These are phyloP conservation scores for Hemiprocne comata DNA, from an alignment of 2,113 vertebrate genomes.

Conservation along the genomic window DNA sequence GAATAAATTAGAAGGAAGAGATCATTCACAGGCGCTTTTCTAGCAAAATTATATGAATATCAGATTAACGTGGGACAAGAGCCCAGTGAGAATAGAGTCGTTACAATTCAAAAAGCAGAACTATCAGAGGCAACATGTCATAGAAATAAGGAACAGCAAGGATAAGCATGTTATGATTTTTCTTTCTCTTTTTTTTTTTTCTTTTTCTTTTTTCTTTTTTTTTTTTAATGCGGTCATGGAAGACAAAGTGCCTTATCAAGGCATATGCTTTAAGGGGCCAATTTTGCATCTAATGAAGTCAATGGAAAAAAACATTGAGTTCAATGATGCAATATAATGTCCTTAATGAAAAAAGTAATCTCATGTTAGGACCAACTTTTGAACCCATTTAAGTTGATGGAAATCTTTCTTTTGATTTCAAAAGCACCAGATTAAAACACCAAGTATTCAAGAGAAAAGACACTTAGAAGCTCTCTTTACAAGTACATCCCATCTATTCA, in stretches of 20 bases:
- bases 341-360: slow-evolving; percentile 52
- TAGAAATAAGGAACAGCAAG: slow-evolving; percentile 27
- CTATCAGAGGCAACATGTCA: slow-evolving; percentile 40
- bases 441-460: neutral
- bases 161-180: neutral
- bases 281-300: slow-evolving; percentile 45
- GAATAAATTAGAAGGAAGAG: slow-evolving; percentile 67
- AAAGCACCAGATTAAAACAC: neutral
- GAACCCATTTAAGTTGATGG: slow-evolving; percentile 35
- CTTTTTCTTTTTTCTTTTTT: neutral
- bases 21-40: slow-evolving; percentile 47
- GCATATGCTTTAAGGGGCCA: slow-evolving; percentile 17
- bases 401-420: slow-evolving; percentile 33
- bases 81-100: slow-evolving; percentile 49
- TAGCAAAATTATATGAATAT: slow-evolving; percentile 61
- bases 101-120: slow-evolving; percentile 62
- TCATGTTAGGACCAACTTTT: slow-evolving; percentile 45
- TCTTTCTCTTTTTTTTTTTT: neutral
- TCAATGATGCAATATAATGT: slow-evolving; percentile 29
- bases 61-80: slow-evolving; percentile 59
- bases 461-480: neutral
- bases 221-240: slow-evolving; percentile 12
- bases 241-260: slow-evolving; percentile 16
- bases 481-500: neutral
- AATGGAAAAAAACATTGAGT: slow-evolving; percentile 21